Evolutionary conservation across 1,140 invertebrate species (phyloP), one percentile per base, ranked within the genome.

Genomic region (Globodera rostochiensis): DNA sequence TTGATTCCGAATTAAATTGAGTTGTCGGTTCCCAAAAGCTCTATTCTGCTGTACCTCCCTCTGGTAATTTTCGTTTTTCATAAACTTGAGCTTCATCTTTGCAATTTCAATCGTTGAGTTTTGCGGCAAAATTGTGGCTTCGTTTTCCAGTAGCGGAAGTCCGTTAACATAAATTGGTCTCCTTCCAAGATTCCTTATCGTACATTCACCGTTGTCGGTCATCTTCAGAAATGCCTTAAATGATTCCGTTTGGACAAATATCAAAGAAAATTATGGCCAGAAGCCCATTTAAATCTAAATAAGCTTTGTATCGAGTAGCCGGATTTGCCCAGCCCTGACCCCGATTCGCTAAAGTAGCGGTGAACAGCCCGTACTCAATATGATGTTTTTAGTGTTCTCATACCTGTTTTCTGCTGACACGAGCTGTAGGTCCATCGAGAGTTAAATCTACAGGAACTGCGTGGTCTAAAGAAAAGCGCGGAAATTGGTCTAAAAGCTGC

Each of bases 111-210:
- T 94, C 5, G 98, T 94, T 83, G 95, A 95, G 91, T 98, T 97
- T 90, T 98, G 94, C 84, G 77, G 47, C 21, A 83, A 70, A 46
- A 47, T 45, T 46, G 36, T 74, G 8, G 45, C 75, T 53, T 83
- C 82, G 21, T 64, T 66, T 53, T 79, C 71, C 64, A 83, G 49
- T 71, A 98, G 93, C 0, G 95, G 95, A 84, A 94, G 93, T 4
- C 96, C 95, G 90, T 98, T 95, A 6, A 98, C 94, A 90, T 95
- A 96, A 84, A 98, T 94, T 0, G 95, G 94, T 82, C 96, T 90
- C 88, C 97, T 97, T n/a, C 96, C 96, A 90, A 97, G 95, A 80
- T 97, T 98, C 5, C 94, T 93, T 79, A 98, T 92, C 86, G 95
- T 94, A 90, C 98, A 98, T 88, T 98, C 96, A 0, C 96, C 96